Conservation (phyloP, 2,797 vertebrate genomes). For the Scolopax rusticola region DNA sequence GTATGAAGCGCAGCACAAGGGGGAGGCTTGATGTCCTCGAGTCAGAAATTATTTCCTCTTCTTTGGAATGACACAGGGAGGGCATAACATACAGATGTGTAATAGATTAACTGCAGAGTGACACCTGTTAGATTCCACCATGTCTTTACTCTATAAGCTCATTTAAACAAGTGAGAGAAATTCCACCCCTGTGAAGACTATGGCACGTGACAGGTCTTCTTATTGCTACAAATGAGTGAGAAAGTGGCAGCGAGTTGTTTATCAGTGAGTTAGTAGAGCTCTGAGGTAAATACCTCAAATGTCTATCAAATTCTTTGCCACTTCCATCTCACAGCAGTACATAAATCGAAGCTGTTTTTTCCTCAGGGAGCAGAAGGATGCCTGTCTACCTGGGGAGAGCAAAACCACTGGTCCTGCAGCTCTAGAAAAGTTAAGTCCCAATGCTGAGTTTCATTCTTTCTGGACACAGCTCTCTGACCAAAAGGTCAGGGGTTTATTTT, state of each 20-base stretch:
- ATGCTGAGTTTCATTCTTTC: background rate
- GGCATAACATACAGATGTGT: background rate
- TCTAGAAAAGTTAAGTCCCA: background rate
- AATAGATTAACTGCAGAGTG: background rate
- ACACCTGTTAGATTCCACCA: background rate
- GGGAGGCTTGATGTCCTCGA: background rate
- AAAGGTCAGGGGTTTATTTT: background rate
- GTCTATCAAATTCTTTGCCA: background rate
- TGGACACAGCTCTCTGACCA: background rate
- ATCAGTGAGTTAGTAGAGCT: background rate
- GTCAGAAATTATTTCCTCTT: background rate
- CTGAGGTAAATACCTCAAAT: background rate
- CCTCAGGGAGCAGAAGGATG: background rate
- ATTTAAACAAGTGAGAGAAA: background rate
- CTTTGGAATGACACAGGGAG: background rate
- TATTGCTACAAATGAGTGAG: background rate
- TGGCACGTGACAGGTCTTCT: background rate
- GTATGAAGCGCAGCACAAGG: background rate
- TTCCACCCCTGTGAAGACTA: background rate
- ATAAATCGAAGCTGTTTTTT: background rate
- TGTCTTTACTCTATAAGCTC: background rate
- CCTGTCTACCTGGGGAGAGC: accelerated
- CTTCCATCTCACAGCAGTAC: background rate
- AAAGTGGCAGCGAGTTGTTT: background rate
- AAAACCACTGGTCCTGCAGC: background rate